Percentiles rank a stretch among this genome's conserved stretches.
Evolutionary conservation across 2,888 invertebrate species (phyloP).

Genomic region (Syritta pipiens): DNA sequence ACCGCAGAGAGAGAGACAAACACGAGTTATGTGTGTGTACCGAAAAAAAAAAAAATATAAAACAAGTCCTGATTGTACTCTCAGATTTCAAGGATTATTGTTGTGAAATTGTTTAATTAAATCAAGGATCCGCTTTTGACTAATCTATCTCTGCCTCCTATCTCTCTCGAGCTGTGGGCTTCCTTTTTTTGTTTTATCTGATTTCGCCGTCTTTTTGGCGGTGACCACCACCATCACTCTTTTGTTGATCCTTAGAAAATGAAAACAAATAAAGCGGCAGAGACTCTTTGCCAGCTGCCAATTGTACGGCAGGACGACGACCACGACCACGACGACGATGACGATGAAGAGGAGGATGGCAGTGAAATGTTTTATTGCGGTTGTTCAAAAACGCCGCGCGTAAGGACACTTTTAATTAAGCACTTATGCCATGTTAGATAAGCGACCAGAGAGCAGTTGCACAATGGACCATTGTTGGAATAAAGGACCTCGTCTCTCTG

Average conservation of each 20-base stretch:
- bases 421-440: conserved; percentile 68
- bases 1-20: conserved; percentile 4
- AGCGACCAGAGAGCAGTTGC: conserved; percentile 53
- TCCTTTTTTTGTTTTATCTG: conserved; percentile 13
- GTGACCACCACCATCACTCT: conserved; percentile 19
- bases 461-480: conserved; percentile 60
- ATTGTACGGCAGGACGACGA: conserved; percentile 45
- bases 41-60: conserved; percentile 37
- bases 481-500: conserved; percentile 21
- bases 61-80: conserved; percentile 45
- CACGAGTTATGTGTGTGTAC: conserved; percentile 23
- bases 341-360: no score
- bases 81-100: conserved; percentile 51
- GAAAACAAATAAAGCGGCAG: conserved; percentile 43
- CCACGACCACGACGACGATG: conserved; percentile 40
- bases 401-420: conserved; percentile 66
- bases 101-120: conserved; percentile 65
- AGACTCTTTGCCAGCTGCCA: no score
- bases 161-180: conserved; percentile 1
- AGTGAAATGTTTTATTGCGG: conserved; percentile 66
- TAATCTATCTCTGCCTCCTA: conserved; percentile 39
- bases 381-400: conserved; percentile 49
- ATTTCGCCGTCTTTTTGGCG: background rate
- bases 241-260: conserved; percentile 45
- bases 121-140: conserved; percentile 58